Evolutionary conservation across 2,888 invertebrate species (phyloP).

Genomic region (Drosophila dives): DNA sequence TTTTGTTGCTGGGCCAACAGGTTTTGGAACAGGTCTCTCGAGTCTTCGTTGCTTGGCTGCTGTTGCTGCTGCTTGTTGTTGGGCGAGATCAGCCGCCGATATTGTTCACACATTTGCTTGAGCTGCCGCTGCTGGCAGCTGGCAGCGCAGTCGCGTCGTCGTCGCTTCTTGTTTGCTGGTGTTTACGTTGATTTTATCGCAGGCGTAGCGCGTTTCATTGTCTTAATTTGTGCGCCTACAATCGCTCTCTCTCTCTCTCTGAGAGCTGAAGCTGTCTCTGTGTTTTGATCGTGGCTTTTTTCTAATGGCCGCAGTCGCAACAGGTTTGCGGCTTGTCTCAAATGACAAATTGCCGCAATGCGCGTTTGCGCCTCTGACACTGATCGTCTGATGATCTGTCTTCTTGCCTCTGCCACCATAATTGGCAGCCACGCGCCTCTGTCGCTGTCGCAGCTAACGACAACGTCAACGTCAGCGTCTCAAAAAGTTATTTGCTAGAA

Average conservation of each 20-base stretch:
- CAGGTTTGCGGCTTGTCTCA: constrained; percentile 61
- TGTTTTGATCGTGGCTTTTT: constrained; percentile 37
- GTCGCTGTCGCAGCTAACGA: constrained; percentile 9
- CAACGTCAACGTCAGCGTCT: not conserved
- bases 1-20: constrained; percentile 59
- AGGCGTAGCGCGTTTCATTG: constrained; percentile 78
- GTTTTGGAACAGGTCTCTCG: constrained; percentile 76
- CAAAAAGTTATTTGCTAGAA: constrained; percentile 34
- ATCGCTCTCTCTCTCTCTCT: constrained; percentile 13
- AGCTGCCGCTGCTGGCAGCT: constrained; percentile 41
- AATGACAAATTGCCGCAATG: constrained; percentile 59
- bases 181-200: constrained; percentile 77
- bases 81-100: constrained; percentile 76
- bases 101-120: constrained; percentile 81
- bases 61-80: constrained; percentile 41
- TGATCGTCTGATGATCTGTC: constrained; percentile 44
- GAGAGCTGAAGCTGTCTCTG: not conserved
- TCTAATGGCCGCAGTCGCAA: constrained; percentile 51
- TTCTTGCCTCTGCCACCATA: constrained; percentile 46
- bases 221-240: constrained; percentile 75
- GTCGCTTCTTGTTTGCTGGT: constrained; percentile 60
- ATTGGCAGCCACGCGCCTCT: constrained; percentile 77
- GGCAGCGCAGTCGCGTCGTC: constrained; percentile 45
- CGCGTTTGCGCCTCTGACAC: constrained; percentile 31
- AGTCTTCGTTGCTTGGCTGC: constrained; percentile 33